phyloP scores from a whole-genome alignment of 2,797 vertebrate genomes.

The Gallinago stenura region DNA sequence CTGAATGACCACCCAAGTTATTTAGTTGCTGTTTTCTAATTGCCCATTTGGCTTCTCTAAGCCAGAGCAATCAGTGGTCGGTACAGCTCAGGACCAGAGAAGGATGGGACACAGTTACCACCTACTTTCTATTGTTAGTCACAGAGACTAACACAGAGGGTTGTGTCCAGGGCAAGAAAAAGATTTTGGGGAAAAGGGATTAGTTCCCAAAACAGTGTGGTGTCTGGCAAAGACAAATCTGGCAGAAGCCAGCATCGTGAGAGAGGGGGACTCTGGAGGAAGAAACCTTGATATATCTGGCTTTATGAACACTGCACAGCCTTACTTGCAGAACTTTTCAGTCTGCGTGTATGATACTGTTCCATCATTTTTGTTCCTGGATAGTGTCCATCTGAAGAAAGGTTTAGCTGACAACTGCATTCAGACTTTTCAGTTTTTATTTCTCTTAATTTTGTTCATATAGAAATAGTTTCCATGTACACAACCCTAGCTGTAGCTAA shows the following conservation, averaged over 20 bases:
- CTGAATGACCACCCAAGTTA: background rate
- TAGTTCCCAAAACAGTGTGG: background rate
- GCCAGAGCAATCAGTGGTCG: background rate
- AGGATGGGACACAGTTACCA: background rate
- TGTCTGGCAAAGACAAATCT: background rate
- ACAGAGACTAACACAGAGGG: background rate
- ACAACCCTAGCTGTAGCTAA: background rate
- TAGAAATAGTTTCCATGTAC: conserved; percentile 1
- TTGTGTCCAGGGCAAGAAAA: background rate
- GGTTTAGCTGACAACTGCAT: background rate
- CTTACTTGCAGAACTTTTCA: background rate
- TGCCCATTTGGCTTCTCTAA: background rate
- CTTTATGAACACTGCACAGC: background rate
- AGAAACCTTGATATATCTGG: background rate
- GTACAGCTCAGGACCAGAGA: background rate
- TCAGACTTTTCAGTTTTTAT: background rate
- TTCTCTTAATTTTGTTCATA: conserved; percentile 27
- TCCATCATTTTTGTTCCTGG: background rate
- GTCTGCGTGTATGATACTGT: background rate
- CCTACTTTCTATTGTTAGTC: background rate
- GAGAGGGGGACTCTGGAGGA: background rate
- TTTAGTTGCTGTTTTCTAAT: background rate
- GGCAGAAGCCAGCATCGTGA: background rate
- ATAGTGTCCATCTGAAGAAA: background rate
- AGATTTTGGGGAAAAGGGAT: background rate